Percentiles rank a stretch among this genome's conserved stretches.
These are phyloP conservation scores for Corythornis madagascariensis DNA, from an alignment of 2,113 vertebrate genomes.

Conservation along the genomic window DNA sequence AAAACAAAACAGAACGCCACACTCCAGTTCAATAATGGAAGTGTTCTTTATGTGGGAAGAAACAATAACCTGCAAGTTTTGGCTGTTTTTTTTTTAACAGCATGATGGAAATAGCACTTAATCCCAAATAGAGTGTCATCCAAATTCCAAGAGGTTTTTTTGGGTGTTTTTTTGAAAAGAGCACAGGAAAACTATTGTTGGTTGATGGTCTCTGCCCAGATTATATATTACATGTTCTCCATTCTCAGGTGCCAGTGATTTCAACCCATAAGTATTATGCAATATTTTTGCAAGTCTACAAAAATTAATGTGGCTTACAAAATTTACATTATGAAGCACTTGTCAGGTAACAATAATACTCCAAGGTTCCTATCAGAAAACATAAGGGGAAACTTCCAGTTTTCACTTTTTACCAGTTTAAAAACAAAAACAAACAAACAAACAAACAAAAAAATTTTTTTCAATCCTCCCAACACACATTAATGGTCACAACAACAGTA, in stretches of 20 bases:
- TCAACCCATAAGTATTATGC: not conserved
- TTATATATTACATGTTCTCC: not conserved
- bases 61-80: not conserved
- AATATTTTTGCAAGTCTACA: not conserved
- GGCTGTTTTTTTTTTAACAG: not conserved
- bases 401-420: not conserved
- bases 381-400: not conserved
- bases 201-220: not conserved
- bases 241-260: not conserved
- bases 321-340: not conserved
- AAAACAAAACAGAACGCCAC: not conserved
- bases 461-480: not conserved
- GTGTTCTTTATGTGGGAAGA: not conserved
- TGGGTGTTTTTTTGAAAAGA: not conserved
- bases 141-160: not conserved
- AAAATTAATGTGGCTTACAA: not conserved
- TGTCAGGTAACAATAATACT: not conserved
- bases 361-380: not conserved
- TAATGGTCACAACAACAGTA: not conserved
- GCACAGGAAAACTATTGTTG: not conserved
- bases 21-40: not conserved
- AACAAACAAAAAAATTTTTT: not conserved
- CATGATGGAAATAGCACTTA: not conserved
- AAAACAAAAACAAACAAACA: no score
- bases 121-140: not conserved